These are phyloP conservation scores for Acronicta alni DNA, from an alignment of 2,888 invertebrate genomes.

Conservation along the genomic window DNA sequence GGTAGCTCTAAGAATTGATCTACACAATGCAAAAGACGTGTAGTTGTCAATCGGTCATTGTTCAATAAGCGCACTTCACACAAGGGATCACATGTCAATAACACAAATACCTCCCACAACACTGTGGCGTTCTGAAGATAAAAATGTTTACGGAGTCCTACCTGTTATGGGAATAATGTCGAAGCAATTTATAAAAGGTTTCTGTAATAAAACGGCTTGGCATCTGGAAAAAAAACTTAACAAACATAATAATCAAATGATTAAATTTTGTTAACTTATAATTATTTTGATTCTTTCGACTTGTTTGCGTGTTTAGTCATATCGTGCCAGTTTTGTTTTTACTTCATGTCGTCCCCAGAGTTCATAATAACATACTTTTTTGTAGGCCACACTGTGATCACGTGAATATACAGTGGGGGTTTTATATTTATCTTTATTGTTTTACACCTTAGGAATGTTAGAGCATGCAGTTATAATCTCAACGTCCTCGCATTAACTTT, in stretches of 20 bases:
- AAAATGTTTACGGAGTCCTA: constrained; percentile 34
- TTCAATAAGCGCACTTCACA: constrained; percentile 38
- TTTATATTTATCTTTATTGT: constrained; percentile 38
- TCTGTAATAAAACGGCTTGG: constrained; percentile 13
- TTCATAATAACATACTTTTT: background rate
- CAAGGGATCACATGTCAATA: constrained; percentile 41
- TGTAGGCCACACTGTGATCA: constrained; percentile 11
- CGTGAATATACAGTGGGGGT: constrained; percentile 37
- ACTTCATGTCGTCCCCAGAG: background rate
- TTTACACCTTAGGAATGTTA: constrained; percentile 28
- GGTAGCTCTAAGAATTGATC: constrained; percentile 13
- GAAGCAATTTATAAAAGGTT: constrained; percentile 10
- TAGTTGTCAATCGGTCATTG: constrained; percentile 29
- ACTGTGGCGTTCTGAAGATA: constrained; percentile 26
- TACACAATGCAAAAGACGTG: constrained; percentile 31
- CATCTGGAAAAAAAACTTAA: constrained; percentile 29
- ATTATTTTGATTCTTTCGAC: constrained; percentile 10
- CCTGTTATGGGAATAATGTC: constrained; percentile 14
- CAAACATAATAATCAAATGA: constrained; percentile 22
- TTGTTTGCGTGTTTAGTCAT: constrained; percentile 21
- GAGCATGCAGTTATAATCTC: constrained; percentile 39
- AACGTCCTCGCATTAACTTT: constrained; percentile 37
- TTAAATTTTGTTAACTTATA: constrained; percentile 14
- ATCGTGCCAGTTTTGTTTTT: constrained; percentile 22
- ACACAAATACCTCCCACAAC: constrained; percentile 19